Conservation (phyloP, 2,888 invertebrate genomes). For the Entomobrya multifasciata region DNA sequence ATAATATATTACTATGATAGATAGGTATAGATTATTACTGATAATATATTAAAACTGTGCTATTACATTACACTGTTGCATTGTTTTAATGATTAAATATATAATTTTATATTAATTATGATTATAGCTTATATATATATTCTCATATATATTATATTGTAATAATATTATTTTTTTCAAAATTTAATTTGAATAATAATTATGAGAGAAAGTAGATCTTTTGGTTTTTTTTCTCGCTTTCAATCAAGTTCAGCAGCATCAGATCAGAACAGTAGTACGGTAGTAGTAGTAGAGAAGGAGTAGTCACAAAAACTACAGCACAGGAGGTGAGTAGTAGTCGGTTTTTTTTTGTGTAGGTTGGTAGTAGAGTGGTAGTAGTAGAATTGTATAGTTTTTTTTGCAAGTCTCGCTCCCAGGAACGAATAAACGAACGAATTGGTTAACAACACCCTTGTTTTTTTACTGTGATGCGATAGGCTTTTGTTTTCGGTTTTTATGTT, state of each 20-base stretch:
- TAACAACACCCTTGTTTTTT: conserved; percentile 78
- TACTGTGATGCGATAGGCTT: conserved; percentile 77
- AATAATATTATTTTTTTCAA: conserved; percentile 8
- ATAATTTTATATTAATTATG: conserved; percentile 5
- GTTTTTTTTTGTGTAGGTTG: conserved; percentile 70
- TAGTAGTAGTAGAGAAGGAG: conserved; percentile 72
- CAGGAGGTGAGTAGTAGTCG: conserved; percentile 76
- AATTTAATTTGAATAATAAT: conserved; percentile 6
- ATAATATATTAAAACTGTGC: conserved; percentile 45
- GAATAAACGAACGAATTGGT: conserved; percentile 73
- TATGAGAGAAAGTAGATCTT: conserved; percentile 69
- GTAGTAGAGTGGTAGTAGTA: conserved; percentile 70
- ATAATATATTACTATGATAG: conserved; percentile 25
- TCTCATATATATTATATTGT: conserved; percentile 12
- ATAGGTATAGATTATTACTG: conserved; percentile 24
- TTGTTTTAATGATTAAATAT: conserved; percentile 62
- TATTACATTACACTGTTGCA: conserved; percentile 69
- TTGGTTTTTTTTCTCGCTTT: conserved; percentile 59
- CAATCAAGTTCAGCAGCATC: conserved; percentile 69
- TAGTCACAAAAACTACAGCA: conserved; percentile 74
- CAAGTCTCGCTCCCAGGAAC: conserved; percentile 77
- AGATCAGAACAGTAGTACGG: conserved; percentile 71
- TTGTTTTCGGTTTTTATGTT: conserved; percentile 66
- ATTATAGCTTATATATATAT: conserved; percentile 9
- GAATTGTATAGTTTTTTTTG: conserved; percentile 69